These are phyloP conservation scores for Aurelia aurita DNA, from an alignment of 30 jellyfish, hydroid and myxozoan species.

Conservation along the genomic window DNA sequence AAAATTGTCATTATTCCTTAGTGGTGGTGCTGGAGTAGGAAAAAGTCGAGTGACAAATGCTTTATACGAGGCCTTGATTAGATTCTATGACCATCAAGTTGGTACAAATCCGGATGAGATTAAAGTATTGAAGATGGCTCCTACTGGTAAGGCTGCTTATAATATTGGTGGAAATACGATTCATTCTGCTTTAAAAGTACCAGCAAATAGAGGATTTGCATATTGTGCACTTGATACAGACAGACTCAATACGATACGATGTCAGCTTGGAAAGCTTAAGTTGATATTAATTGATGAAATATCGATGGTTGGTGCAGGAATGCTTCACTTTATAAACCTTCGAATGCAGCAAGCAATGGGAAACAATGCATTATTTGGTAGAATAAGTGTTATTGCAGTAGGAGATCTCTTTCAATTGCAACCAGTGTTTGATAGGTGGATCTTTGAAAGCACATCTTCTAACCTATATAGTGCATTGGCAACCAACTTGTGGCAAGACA, in stretches of 20 bases:
- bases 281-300: conserved; percentile 21
- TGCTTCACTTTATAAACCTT: neutral
- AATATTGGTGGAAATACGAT: conserved; percentile 12
- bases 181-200: no score
- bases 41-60: conserved; percentile 17
- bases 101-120: conserved; percentile 10
- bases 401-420: no score
- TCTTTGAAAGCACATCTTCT: neutral
- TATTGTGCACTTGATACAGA: conserved; percentile 8
- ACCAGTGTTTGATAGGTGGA: conserved; percentile 36
- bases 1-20: neutral
- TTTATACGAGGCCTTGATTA: neutral
- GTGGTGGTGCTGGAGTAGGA: conserved; percentile 44
- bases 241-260: conserved; percentile 7
- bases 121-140: neutral
- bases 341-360: conserved; percentile 7
- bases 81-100: neutral
- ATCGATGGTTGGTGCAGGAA: conserved; percentile 28
- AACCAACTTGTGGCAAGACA: conserved; percentile 10
- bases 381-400: conserved; percentile 8
- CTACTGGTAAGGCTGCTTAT: conserved; percentile 31
- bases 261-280: neutral
- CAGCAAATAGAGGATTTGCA: no score
- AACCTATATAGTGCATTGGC: neutral
- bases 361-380: neutral